Evolutionary conservation across 2,888 invertebrate species (phyloP).

Genomic region (Alitta virens): DNA sequence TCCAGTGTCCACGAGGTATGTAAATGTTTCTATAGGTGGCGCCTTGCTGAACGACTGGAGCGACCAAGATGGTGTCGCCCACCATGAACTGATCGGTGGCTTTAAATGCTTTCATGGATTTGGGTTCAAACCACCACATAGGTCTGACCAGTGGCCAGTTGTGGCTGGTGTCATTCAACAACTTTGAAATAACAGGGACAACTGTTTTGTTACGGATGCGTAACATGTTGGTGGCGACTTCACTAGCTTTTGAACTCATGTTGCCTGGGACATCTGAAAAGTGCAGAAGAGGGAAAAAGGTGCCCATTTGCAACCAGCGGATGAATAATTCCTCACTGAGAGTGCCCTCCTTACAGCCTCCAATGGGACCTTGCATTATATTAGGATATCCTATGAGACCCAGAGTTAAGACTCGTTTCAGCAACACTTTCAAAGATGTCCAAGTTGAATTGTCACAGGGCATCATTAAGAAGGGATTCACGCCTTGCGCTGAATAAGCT

Average conservation of each 20-base stretch:
- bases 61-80: conserved; percentile 86
- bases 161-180: background rate
- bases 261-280: conserved; percentile 67
- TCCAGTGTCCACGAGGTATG: conserved; percentile 70
- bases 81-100: conserved; percentile 85
- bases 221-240: conserved; percentile 31
- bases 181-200: conserved; percentile 14
- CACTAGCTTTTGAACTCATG: conserved; percentile 33
- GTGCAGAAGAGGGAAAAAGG: conserved; percentile 87
- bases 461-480: background rate
- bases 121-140: conserved; percentile 81
- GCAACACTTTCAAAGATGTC: background rate
- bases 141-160: conserved; percentile 70
- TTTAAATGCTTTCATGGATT: conserved; percentile 74
- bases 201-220: conserved; percentile 13
- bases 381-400: conserved; percentile 70
- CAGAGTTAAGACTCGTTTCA: conserved; percentile 19
- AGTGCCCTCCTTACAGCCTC: conserved; percentile 41
- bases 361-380: conserved; percentile 81
- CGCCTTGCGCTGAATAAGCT: background rate
- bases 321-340: conserved; percentile 62
- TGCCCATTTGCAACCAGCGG: conserved; percentile 81
- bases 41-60: conserved; percentile 74
- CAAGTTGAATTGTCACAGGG: background rate
- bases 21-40: conserved; percentile 78